phyloP scores from a whole-genome alignment of 2,113 vertebrate genomes.

The Serinus canaria region DNA sequence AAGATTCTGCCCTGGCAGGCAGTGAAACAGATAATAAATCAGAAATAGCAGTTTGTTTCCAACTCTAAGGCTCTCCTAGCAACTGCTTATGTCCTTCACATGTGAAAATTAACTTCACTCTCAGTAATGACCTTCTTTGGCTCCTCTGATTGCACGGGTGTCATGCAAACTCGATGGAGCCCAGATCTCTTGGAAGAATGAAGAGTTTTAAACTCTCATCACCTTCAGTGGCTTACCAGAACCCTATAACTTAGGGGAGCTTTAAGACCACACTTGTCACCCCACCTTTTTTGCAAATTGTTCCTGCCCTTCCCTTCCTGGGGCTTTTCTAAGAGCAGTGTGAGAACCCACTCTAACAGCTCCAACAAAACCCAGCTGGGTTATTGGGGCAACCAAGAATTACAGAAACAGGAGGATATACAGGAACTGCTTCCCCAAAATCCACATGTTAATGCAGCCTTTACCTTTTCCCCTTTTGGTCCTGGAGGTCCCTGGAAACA shows the following conservation, averaged over 20 bases:
- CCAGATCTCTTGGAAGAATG: not conserved
- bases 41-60: constrained; percentile 5
- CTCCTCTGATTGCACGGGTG: not conserved
- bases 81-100: constrained; percentile 40
- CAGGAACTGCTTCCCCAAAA: not conserved
- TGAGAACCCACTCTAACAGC: not conserved
- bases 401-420: not conserved
- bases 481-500: constrained; percentile 84
- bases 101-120: not conserved
- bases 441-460: not conserved
- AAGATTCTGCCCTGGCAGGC: constrained; percentile 26
- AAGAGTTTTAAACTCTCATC: not conserved
- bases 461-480: constrained; percentile 94
- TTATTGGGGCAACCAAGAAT: not conserved
- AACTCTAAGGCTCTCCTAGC: not conserved
- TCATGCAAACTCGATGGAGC: not conserved
- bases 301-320: not conserved
- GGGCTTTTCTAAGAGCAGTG: not conserved
- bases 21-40: constrained; percentile 33
- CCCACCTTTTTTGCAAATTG: not conserved
- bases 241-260: not conserved
- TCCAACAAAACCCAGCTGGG: not conserved
- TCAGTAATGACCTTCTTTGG: not conserved
- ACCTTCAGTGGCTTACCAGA: not conserved
- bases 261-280: not conserved